phyloP scores from a whole-genome alignment of 2,888 invertebrate species.

The Trachelus stipa region DNA sequence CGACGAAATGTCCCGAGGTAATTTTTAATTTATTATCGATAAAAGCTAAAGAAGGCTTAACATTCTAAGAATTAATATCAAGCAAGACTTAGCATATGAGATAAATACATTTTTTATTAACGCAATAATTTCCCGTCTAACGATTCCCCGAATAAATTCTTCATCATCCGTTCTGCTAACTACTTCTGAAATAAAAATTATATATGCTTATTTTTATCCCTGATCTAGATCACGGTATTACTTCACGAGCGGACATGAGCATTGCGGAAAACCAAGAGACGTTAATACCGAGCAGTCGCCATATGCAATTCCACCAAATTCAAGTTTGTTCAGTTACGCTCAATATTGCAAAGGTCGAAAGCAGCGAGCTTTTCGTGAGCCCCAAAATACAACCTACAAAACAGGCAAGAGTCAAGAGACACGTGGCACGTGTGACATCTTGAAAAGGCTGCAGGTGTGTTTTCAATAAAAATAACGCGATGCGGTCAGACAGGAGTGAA shows the following conservation, averaged over 20 bases:
- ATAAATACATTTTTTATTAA: background rate
- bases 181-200: background rate
- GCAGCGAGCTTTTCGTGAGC: slow-evolving; percentile 50
- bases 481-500: background rate
- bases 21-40: background rate
- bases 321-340: slow-evolving; percentile 65
- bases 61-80: background rate
- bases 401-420: slow-evolving; percentile 58
- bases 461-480: background rate
- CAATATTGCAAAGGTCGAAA: slow-evolving; percentile 64
- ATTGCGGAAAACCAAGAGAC: slow-evolving; percentile 49
- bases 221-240: slow-evolving; percentile 46
- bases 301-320: slow-evolving; percentile 64
- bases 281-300: slow-evolving; percentile 64
- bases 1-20: slow-evolving; percentile 41
- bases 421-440: slow-evolving; percentile 67
- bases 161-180: background rate
- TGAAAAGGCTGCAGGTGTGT: slow-evolving; percentile 70
- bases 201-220: background rate
- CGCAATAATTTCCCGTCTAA: background rate
- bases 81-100: background rate
- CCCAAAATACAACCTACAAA: slow-evolving; percentile 52
- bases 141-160: background rate
- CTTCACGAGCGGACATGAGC: slow-evolving; percentile 51
- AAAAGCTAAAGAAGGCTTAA: background rate